Base-by-base conservation (phyloP, 1,140 invertebrate genomes). In the Drosophila azteca region DNA sequence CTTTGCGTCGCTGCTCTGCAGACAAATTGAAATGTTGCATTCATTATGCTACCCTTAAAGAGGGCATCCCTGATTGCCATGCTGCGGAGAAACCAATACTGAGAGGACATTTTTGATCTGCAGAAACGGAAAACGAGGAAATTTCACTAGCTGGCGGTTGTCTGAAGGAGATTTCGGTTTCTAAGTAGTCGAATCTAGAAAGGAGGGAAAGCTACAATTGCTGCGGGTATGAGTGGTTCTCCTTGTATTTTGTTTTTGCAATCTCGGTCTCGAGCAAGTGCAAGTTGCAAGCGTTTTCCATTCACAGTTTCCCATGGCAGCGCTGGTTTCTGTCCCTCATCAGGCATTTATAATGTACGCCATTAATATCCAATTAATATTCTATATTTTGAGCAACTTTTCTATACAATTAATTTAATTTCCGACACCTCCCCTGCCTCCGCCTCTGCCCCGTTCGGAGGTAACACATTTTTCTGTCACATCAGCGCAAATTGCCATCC, bases 381-480 rank as follows among this genome's bases (percentile, higher is more conserved):
- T 41, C 69, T 55, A 75, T 78, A 76, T 73, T 81, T 70, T 71
- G 49, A 43, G 51, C 50, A 55, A 75, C 48, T 79, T 66, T 77
- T 70, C 46, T 73, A 78, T 63, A 70, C 66, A 82, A 87, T 87
- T 87, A 87, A 87, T 87, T 87, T 64, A 87, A 76, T 66, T 67
- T 62, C 58, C 59, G 46, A 17, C 62, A 17, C 53, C 20, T 44
- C 57, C 62, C 17, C 50, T n/a, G 46, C 48, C 64, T 17, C 59
- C 55, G 58, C 53, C 64, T 20, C 59, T 52, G 58, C 53, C 35
- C 13, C 3, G 35, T 68, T 64, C n/a, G 44, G 64, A 48, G 61
- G 81, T 77, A 88, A 79, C 82, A 87, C 77, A 88, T 88, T 87
- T 87, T 87, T 82, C 54, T 87, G 82, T 87, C 82, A 88, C 83